Evolutionary conservation across 2,888 invertebrate genomes (phyloP).

Genomic region (Acleris cristana): DNA sequence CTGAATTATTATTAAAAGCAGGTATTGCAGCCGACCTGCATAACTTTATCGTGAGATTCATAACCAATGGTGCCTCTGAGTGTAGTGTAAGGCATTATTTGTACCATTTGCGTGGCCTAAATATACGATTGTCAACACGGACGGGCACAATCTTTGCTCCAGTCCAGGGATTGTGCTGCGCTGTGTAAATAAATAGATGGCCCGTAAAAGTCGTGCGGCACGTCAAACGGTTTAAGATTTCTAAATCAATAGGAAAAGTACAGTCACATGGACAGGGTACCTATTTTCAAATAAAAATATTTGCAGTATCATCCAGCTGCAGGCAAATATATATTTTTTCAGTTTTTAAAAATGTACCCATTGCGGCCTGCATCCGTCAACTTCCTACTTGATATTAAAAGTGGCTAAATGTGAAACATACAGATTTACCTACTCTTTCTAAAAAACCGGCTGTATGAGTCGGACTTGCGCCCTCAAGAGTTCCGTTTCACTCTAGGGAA

Average conservation of each 20-base stretch:
- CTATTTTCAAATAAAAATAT: neutral
- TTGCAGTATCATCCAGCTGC: neutral
- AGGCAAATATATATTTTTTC: neutral
- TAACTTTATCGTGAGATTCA: conserved; percentile 28
- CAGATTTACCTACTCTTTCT: no score
- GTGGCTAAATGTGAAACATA: no score
- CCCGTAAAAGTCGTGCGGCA: conserved; percentile 53
- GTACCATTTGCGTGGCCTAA: conserved; percentile 18
- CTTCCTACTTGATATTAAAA: no score
- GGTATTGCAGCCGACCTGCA: conserved; percentile 17
- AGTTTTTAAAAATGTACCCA: no score
- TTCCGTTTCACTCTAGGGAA: no score
- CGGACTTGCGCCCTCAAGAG: no score
- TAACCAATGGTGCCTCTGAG: conserved; percentile 6
- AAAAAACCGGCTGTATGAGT: no score
- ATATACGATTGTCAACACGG: conserved; percentile 22
- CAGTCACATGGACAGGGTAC: conserved; percentile 1
- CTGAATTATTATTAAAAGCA: conserved; percentile 28
- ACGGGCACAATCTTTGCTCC: conserved; percentile 11
- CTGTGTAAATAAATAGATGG: conserved; percentile 26
- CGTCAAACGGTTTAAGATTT: conserved; percentile 47
- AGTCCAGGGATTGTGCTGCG: conserved; percentile 20
- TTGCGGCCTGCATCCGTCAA: no score
- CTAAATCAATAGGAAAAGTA: conserved; percentile 46
- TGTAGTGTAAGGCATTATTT: neutral